These are phyloP conservation scores for Cryptocheilus praepositus DNA, from an alignment of 2,888 invertebrate species.

Conservation along the genomic window DNA sequence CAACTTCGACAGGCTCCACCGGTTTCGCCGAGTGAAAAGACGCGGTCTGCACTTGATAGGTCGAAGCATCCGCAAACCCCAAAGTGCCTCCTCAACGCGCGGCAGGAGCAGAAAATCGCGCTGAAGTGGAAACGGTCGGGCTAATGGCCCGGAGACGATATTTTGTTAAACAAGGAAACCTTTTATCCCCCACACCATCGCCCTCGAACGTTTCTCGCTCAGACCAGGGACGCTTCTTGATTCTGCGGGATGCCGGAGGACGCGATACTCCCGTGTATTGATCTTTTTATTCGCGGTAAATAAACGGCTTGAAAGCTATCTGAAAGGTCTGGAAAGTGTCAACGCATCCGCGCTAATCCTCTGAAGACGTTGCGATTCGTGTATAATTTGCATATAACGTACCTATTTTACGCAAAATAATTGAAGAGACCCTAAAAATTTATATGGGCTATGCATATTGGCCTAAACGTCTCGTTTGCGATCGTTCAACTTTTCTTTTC, in stretches of 20 bases:
- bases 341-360: no score
- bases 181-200: conserved; percentile 68
- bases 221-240: conserved; percentile 56
- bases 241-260: conserved; percentile 20
- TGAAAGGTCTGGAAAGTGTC: no score
- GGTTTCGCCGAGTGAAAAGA: conserved; percentile 28
- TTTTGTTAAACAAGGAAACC: conserved; percentile 74
- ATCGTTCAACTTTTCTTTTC: no score
- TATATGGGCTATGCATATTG: no score
- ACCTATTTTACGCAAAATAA: no score
- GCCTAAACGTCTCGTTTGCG: no score
- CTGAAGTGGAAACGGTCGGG: conserved; percentile 69
- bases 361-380: no score
- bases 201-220: conserved; percentile 2
- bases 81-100: conserved; percentile 56
- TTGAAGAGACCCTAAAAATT: no score
- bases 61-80: conserved; percentile 57
- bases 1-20: conserved; percentile 4
- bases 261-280: no score
- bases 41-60: conserved; percentile 55
- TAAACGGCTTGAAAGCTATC: no score
- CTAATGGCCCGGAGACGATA: conserved; percentile 72
- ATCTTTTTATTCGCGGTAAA: not conserved
- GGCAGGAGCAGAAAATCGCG: conserved; percentile 66
- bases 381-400: no score